Percentiles rank a stretch among this genome's conserved stretches.
Evolutionary conservation across 2,888 invertebrate species (phyloP).

Genomic region (Litoditis marina): DNA sequence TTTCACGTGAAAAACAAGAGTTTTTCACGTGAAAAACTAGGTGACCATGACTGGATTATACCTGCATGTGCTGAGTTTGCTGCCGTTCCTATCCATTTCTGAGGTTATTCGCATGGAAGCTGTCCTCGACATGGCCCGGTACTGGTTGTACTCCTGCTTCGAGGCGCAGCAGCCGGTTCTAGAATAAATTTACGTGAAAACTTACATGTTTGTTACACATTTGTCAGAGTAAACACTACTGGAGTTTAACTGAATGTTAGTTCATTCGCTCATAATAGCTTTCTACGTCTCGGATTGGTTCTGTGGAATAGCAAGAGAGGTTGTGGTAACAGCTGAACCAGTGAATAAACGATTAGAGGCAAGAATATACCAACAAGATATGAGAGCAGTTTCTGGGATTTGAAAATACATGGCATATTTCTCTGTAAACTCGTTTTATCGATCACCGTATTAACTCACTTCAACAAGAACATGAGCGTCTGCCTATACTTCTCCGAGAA

Average conservation of each 20-base stretch:
- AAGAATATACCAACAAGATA: no score
- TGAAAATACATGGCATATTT: no score
- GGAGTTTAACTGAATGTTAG: not conserved
- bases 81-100: constrained; percentile 27
- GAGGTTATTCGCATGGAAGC: constrained; percentile 45
- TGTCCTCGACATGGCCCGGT: constrained; percentile 44
- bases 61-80: constrained; percentile 38
- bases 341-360: no score
- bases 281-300: no score
- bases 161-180: constrained; percentile 48
- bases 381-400: no score
- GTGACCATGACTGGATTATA: constrained; percentile 2
- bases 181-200: constrained; percentile 7
- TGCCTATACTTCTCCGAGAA: constrained; percentile 58
- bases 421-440: no score
- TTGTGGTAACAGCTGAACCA: no score
- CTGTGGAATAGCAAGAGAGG: not conserved
- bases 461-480: constrained; percentile 42
- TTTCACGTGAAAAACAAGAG: not conserved
- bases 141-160: constrained; percentile 39
- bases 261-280: not conserved
- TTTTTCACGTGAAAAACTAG: not conserved
- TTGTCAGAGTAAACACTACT: no score
- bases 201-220: not conserved
- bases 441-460: constrained; percentile 32